Conservation (phyloP, 2,888 invertebrate genomes). For the Actias luna region DNA sequence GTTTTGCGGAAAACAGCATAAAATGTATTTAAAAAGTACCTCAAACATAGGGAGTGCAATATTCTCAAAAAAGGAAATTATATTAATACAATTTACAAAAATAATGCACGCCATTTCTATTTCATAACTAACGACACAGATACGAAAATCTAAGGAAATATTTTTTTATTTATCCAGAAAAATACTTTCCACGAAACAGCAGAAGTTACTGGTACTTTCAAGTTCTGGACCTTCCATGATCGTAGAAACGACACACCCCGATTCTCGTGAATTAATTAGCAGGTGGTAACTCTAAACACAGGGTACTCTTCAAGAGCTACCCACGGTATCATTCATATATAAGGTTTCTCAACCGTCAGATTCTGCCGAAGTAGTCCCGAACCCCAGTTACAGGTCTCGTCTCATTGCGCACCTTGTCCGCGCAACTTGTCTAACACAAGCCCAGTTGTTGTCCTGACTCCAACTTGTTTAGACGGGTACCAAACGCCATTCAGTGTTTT, state of each 20-base stretch:
- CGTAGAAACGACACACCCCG: neutral
- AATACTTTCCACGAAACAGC: no score
- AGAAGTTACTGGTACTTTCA: no score
- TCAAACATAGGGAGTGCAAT: neutral
- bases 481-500: constrained; percentile 39
- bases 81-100: neutral
- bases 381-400: constrained; percentile 26
- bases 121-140: neutral
- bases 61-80: neutral
- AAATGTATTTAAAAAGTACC: neutral
- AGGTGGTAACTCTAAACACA: neutral
- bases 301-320: constrained; percentile 21
- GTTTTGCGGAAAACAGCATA: neutral
- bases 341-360: constrained; percentile 50
- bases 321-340: constrained; percentile 58
- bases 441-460: constrained; percentile 61
- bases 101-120: neutral
- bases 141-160: neutral
- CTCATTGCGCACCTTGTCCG: constrained; percentile 50
- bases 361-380: constrained; percentile 32
- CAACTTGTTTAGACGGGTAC: constrained; percentile 42
- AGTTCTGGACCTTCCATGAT: no score
- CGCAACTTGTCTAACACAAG: constrained; percentile 40
- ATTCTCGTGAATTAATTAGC: neutral
- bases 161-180: neutral